Conservation (phyloP, 2,888 invertebrate genomes). For the Apamea anceps region DNA sequence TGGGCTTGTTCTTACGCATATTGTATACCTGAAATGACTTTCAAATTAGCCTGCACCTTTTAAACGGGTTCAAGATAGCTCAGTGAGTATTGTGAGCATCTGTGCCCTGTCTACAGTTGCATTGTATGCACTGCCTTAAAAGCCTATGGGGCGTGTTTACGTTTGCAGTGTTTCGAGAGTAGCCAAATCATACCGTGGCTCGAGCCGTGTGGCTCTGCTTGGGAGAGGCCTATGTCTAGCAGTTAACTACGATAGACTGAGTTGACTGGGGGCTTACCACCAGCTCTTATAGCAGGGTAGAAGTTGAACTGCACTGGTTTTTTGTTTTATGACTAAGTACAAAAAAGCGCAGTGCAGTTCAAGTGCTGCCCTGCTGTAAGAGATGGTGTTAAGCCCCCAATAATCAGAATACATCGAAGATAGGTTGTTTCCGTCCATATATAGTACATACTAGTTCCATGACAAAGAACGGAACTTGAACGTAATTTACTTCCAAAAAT, state of each 20-base stretch:
- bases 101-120: not conserved
- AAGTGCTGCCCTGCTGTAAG: too few relatives aligned
- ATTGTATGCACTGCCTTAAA: not conserved
- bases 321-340: too few relatives aligned
- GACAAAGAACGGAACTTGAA: not conserved
- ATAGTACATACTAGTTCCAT: conserved; percentile 4
- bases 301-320: too few relatives aligned
- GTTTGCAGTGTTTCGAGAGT: not conserved
- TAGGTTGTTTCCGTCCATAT: not conserved
- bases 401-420: not conserved
- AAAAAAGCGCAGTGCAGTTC: too few relatives aligned
- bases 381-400: too few relatives aligned
- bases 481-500: not conserved
- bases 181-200: not conserved
- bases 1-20: not conserved
- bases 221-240: not conserved
- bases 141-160: not conserved
- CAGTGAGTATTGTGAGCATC: conserved; percentile 1
- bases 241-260: not conserved
- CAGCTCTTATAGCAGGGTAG: too few relatives aligned
- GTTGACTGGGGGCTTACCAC: too few relatives aligned
- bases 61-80: conserved; percentile 5
- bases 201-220: not conserved
- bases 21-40: not conserved
- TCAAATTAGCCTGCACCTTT: conserved; percentile 4